phyloP scores from a whole-genome alignment of 2,113 vertebrate species.

The Tor tambroides region DNA sequence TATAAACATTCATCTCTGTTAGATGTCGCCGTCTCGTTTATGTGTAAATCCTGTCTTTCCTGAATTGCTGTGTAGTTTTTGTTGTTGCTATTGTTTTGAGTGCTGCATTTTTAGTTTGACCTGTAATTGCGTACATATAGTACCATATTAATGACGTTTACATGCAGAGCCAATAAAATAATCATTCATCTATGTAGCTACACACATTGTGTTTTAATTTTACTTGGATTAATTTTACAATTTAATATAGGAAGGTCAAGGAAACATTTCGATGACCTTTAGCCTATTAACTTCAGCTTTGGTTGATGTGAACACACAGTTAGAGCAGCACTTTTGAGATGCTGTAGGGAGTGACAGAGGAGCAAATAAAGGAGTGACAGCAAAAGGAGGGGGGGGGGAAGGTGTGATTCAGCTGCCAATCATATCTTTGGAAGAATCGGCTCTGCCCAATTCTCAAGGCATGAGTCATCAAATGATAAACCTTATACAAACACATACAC shows the following conservation, averaged over 20 bases:
- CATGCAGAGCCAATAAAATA: not conserved
- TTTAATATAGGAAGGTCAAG: not conserved
- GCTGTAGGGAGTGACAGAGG: slow-evolving; percentile 44
- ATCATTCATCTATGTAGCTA: not conserved
- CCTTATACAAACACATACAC: slow-evolving; percentile 28
- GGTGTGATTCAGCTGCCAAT: slow-evolving; percentile 55
- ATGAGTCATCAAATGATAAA: slow-evolving; percentile 50
- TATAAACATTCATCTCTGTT: slow-evolving; percentile 35
- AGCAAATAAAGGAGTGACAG: slow-evolving; percentile 58
- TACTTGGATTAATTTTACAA: not conserved
- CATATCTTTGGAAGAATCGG: slow-evolving; percentile 22
- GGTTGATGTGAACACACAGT: not conserved
- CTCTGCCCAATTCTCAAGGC: slow-evolving; percentile 50
- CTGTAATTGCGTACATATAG: not conserved
- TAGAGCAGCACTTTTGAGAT: not conserved
- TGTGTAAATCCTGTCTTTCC: not conserved
- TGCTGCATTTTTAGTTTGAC: not conserved
- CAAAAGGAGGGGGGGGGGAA: not conserved
- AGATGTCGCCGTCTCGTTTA: not conserved
- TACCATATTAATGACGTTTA: not conserved
- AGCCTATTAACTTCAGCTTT: not conserved
- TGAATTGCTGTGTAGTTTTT: slow-evolving; percentile 10
- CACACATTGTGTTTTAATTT: too few relatives aligned
- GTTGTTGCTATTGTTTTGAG: not conserved
- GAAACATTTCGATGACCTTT: not conserved